Evolutionary conservation across 2,113 vertebrate species (phyloP).

Genomic region (Trachemys scripta): DNA sequence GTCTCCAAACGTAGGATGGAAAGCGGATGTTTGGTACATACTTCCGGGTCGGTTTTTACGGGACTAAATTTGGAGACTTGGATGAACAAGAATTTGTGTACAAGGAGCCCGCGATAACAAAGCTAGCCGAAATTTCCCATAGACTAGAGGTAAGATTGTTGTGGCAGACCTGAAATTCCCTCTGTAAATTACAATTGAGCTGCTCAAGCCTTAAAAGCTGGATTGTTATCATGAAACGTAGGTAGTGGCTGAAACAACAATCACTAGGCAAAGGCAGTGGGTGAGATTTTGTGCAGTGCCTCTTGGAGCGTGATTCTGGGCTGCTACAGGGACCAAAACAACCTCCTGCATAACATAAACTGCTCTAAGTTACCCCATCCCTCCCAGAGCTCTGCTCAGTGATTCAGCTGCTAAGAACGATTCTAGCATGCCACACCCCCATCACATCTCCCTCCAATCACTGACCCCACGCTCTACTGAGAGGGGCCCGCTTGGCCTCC

Average conservation of each 20-base stretch:
- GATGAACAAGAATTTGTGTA: constrained; percentile 99
- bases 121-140: constrained; percentile 97
- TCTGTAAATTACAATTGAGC: not conserved
- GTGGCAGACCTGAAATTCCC: not conserved
- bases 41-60: constrained; percentile 97
- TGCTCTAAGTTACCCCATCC: not conserved
- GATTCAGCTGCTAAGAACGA: not conserved
- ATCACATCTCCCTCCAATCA: not conserved
- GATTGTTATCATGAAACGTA: rapidly evolving
- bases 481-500: not conserved
- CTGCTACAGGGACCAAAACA: not conserved
- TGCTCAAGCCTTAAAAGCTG: not conserved
- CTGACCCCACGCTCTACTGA: not conserved
- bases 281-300: not conserved
- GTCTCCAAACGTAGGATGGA: constrained; percentile 86
- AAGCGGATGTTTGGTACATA: constrained; percentile 99
- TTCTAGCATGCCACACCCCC: not conserved
- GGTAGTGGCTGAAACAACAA: not conserved
- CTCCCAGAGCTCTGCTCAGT: not conserved
- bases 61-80: constrained; percentile 95
- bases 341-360: not conserved
- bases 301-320: not conserved
- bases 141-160: constrained; percentile 90
- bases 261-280: not conserved
- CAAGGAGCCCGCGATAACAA: constrained; percentile 98